Evolutionary conservation across 2,113 vertebrate genomes (phyloP), one percentile per base, ranked within the genome.

Genomic region (Lanius ludovicianus): DNA sequence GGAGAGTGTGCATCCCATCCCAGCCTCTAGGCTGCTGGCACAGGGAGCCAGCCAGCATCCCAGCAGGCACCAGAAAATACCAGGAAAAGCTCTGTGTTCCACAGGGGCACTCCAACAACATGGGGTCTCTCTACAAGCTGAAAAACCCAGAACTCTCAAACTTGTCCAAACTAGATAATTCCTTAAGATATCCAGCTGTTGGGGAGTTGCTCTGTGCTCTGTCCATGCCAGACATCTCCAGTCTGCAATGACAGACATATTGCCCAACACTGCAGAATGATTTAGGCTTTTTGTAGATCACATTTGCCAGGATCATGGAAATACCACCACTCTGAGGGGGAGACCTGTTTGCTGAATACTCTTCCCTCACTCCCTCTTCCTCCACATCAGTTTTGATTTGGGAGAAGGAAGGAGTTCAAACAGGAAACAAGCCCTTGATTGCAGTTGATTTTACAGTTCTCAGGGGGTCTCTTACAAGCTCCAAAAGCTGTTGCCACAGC

Each of bases 401-500:
- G 30, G 67, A 87, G 55, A 52, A 12, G 68, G 55, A 95, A 91
- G 20, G 17, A 85, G 27, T 33, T 86, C 80, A 89, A 89, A 56
- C 44, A 86, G 86, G 76, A 93, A 95, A 90, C 37, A 55, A 86
- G 59, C 21, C 27, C 59, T 74, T 50, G 47, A 68, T 39, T 77
- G 71, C 52, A 63, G 16, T 11, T 74, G 60, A 89, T 92, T 89
- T 93, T 59, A 27, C 33, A 52, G 35, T 67, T 89, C 94, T 77
- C 83, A 35, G 21, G 31, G 25, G 64, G 14, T 82, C 52, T 77
- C 73, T 59, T 50, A 67, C 50, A 77, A 86, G 39, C 9, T 55
- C 22, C 30, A 74, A 55, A 83, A 95, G 85, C 82, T 95, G 88
- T 57, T 95, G 28, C 47, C 64, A 50, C 71, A 93, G 55, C 59